Percentiles rank a stretch among this genome's conserved stretches.
phyloP scores from a whole-genome alignment of 2,113 vertebrate genomes.

The Gavialis gangeticus region DNA sequence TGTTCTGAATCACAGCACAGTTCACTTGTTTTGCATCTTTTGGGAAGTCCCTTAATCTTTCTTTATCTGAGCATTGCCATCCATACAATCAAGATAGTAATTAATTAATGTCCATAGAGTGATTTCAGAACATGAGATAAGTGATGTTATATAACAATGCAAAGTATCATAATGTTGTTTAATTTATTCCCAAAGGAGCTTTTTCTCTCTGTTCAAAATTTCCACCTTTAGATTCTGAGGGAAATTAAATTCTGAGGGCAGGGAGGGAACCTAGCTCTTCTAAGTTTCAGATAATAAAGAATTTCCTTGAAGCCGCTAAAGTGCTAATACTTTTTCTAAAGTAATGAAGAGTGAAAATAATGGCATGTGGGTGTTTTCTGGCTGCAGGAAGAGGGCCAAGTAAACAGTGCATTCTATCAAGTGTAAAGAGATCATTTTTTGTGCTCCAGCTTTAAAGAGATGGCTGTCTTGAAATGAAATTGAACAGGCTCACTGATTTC shows the following conservation, averaged over 20 bases:
- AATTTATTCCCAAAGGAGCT: not conserved
- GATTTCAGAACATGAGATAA: not conserved
- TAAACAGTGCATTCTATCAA: not conserved
- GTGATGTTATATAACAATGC: not conserved
- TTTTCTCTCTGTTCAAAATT: slow-evolving; percentile 18
- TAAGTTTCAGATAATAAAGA: not conserved
- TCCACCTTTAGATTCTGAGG: slow-evolving; percentile 9
- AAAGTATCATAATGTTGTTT: not conserved
- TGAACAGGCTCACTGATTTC: not conserved
- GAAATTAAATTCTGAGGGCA: not conserved
- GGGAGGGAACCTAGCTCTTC: not conserved
- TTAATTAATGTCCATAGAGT: not conserved
- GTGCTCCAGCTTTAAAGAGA: not conserved
- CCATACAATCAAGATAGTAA: not conserved
- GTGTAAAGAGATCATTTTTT: not conserved
- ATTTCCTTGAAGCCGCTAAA: not conserved
- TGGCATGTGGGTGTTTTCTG: not conserved
- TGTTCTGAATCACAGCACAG: not conserved
- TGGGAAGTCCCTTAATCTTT: not conserved
- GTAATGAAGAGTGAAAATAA: not conserved
- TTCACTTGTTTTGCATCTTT: not conserved
- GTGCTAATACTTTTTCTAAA: not conserved
- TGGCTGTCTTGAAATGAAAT: not conserved
- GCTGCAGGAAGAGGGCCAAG: not conserved
- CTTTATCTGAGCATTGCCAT: not conserved